Base-by-base conservation (phyloP, 1,140 invertebrate genomes). In the Trachymyrmex cornetzi region DNA sequence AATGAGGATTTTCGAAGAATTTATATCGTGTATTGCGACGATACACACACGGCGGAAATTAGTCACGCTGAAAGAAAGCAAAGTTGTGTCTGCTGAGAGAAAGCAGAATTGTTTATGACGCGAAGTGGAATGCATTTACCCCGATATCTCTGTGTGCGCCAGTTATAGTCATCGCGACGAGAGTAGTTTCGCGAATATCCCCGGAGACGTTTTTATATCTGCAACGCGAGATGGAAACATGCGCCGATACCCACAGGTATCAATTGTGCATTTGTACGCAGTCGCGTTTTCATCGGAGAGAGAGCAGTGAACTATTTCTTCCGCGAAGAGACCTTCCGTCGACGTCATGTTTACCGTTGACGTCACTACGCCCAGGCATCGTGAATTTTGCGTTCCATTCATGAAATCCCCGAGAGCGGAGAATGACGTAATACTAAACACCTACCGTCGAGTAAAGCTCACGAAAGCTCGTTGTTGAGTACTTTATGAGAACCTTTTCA, bases 81-180 rank as follows among this genome's bases (percentile, higher is more conserved):
- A 38, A 14, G 24, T 44, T 69, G 30, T 19, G 24, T 59, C 44
- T 24, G 5, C 34, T 71, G 86, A 88, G 72, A 84, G 69, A 88
- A 88, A 88, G 77, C 87, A 88, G 77, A 63, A 69, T 81, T 80
- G 44, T 82, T 82, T 74, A 79, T 53, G 34, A 77, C 53, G n/a
- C 55, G 16, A 71, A 53, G 34, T 30, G 48, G 22, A 53, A 80
- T 80, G 19, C 63, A 80, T 80, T 67, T 34, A 55, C 9, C 24
- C n/a, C 53, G 48, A 55, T 67, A 57, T 27, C 27, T n/a, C 30
- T 75, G 24, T 12, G 27, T 34, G 14, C 14, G 48, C 61, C 77
- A 69, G 34, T 87, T 85, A 55, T 48, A 22, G 34, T 44, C 44
- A 22, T 61, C 19, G 2, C 9, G 14, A 38, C 14, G 16, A 19